Evolutionary conservation across 2,888 invertebrate genomes (phyloP), one percentile per base, ranked within the genome.

Genomic region (Perithous albicinctus): DNA sequence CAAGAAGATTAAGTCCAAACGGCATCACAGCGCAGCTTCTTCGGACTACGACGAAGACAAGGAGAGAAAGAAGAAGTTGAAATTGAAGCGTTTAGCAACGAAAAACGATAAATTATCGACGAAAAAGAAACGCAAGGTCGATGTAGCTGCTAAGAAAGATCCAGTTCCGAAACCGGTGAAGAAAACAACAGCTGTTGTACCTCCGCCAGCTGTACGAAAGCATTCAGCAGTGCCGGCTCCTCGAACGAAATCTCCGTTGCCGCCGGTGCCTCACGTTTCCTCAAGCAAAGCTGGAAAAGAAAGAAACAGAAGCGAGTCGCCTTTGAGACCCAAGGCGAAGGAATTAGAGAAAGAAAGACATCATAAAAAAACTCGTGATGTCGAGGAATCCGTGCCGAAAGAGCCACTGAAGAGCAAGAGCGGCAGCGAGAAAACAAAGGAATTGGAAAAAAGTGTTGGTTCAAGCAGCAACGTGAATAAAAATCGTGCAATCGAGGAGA

Each of bases 41-140:
- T 96, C 96, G 2, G 96, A 96, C 84, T 94, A 94, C 74, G 95
- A 95, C 85, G 93, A 94, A 48, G 95, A 95, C 87, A 95, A 95
- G 88, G 93, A 94, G 84, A 86, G 93, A 23, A 92, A 89, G 38
- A 90, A 89, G 84, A 91, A 92, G 89, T 84, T 92, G n/a, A 92
- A 92, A 66, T 77, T 92, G 32, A 92, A 92, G 64, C 89, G 91
- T 75, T 75, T 92, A 56, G 89, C 88, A 38, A 85, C 89, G 2
- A 92, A 91, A 75, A 90, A 78, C 64, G 92, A 92, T 6, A 92
- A 91, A 18, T 46, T 85, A 2, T 12, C 69, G 4, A 82, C 82
- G 15, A 92, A 91, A 80, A 92, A 91, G 78, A 92, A 92, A 79
- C 89, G 91, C 2, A 92, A 91, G 80, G 67, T 92, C 15, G 92